These are phyloP conservation scores for Rhinolophus sinicus DNA, from an alignment of 2,113 vertebrate genomes.

Conservation along the genomic window DNA sequence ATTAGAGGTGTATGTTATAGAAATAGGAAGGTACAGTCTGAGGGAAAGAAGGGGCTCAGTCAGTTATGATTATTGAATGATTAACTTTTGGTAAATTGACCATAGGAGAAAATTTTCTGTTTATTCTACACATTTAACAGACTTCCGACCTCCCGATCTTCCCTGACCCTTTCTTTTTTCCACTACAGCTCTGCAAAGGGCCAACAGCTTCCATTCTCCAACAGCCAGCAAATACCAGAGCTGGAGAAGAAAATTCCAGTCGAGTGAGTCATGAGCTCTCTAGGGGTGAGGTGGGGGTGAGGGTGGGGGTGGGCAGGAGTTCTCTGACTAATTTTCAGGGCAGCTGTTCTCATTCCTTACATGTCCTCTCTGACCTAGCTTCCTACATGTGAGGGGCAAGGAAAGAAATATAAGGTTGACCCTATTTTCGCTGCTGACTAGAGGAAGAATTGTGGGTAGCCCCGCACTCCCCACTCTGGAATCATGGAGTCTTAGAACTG, in stretches of 20 bases:
- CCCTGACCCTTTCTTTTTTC: neutral
- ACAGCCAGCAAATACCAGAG: constrained; percentile 79
- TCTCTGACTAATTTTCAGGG: neutral
- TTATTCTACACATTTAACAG: neutral
- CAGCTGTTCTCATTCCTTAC: neutral
- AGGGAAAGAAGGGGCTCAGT: neutral
- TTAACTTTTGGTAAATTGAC: neutral
- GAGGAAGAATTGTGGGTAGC: neutral
- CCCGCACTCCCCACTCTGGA: neutral
- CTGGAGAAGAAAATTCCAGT: constrained; percentile 86
- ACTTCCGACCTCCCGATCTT: neutral
- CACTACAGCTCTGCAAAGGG: constrained; percentile 80
- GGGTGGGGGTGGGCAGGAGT: neutral
- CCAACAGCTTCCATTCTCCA: constrained; percentile 79
- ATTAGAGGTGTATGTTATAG: neutral
- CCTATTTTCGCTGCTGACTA: neutral
- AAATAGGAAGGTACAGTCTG: neutral
- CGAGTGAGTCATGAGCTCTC: constrained; percentile 81
- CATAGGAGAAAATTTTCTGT: neutral
- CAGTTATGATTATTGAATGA: neutral
- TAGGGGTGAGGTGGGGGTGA: neutral
- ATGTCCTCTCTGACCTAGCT: neutral
- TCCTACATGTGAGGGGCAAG: neutral
- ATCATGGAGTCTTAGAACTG: neutral
- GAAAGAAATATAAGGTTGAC: neutral